phyloP scores from a whole-genome alignment of 1,140 invertebrate species.

The Drosophila santomea region DNA sequence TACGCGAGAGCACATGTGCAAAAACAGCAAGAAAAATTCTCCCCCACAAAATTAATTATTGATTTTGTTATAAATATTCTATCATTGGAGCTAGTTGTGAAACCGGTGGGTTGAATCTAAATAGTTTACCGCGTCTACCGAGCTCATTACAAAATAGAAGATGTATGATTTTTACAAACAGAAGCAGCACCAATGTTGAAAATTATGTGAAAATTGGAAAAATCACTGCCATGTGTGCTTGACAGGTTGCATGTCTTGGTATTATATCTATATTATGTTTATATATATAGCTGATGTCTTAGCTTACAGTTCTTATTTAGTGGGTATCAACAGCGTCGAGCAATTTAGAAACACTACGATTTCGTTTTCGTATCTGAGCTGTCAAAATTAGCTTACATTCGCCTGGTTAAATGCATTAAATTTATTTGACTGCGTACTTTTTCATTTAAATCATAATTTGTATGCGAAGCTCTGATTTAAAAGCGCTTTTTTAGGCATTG shows the following conservation, averaged over 20 bases:
- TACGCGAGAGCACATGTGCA: conserved; percentile 37
- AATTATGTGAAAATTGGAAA: no score
- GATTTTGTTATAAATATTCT: conserved; percentile 62
- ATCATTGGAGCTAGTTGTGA: conserved; percentile 1
- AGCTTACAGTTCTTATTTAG: not conserved
- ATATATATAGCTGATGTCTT: no score
- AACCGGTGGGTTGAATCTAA: not conserved
- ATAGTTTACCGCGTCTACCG: not conserved
- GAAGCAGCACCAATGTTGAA: no score
- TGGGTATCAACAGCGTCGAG: conserved; percentile 1
- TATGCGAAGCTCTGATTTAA: conserved; percentile 46
- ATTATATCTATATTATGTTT: no score
- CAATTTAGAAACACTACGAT: not conserved
- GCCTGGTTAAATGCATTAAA: conserved; percentile 29
- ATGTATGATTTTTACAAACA: not conserved
- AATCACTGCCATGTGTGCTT: no score
- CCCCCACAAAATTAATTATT: conserved; percentile 70
- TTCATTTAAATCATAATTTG: conserved; percentile 56
- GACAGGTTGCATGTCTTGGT: no score
- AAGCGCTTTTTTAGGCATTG: conserved; percentile 29
- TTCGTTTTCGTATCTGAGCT: conserved; percentile 15
- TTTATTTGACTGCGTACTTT: conserved; percentile 36
- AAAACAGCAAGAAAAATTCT: conserved; percentile 27
- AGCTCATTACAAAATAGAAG: not conserved
- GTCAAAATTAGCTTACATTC: conserved; percentile 36